Evolutionary conservation across 2,797 vertebrate species (phyloP).

Genomic region (Trematomus bernacchii): DNA sequence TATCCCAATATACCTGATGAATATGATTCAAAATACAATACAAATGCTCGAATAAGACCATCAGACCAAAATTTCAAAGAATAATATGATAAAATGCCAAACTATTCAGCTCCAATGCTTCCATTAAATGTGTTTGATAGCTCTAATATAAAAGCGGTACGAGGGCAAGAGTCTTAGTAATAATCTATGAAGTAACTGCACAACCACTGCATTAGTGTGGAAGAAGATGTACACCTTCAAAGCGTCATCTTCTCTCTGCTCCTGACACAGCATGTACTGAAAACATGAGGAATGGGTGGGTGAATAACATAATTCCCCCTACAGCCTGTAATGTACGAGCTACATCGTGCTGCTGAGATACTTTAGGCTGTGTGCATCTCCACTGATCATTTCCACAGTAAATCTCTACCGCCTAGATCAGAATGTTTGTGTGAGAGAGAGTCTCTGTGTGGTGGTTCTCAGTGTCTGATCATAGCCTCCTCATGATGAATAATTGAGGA

Average conservation of each 20-base stretch:
- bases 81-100: slow-evolving; percentile 1
- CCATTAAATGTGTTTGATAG: slow-evolving; percentile 11
- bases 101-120: slow-evolving; percentile 22
- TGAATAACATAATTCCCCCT: slow-evolving; percentile 19
- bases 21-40: slow-evolving; percentile 18
- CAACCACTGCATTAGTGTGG: neutral
- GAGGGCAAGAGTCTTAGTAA: neutral
- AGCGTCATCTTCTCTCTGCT: slow-evolving; percentile 3
- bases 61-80: neutral
- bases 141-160: neutral
- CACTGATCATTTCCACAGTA: slow-evolving; percentile 26
- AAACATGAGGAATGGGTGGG: neutral
- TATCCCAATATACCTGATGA: neutral
- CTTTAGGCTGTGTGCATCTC: slow-evolving; percentile 11
- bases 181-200: neutral
- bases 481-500: slow-evolving; percentile 68
- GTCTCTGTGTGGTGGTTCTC: slow-evolving; percentile 15
- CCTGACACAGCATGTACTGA: neutral
- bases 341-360: neutral
- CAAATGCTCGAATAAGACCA: slow-evolving; percentile 3
- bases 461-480: slow-evolving; percentile 49
- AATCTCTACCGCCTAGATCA: slow-evolving; percentile 12
- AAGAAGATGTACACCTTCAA: slow-evolving; percentile 13
- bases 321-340: slow-evolving; percentile 3
- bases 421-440: neutral